These are phyloP conservation scores for Euura saliciscinereae DNA, from an alignment of 1,140 invertebrate genomes.

Conservation along the genomic window DNA sequence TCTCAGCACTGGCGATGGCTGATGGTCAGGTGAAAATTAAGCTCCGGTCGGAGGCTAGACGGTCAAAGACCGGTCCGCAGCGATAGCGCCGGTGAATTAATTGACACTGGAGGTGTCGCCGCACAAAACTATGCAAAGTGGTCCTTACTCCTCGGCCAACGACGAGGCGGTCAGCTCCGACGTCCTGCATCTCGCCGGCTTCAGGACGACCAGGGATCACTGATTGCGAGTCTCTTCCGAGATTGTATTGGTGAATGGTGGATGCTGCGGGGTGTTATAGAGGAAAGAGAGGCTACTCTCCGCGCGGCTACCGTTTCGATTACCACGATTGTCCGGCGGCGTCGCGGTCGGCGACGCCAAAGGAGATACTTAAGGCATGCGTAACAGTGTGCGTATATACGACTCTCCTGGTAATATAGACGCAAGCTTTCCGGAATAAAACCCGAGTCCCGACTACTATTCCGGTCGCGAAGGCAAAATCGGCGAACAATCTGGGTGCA, in stretches of 20 bases:
- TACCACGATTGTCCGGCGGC: slow-evolving; percentile 2
- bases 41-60: neutral
- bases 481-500: too few relatives aligned
- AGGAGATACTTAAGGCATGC: neutral
- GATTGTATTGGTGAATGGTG: neutral
- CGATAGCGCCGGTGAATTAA: slow-evolving; percentile 2
- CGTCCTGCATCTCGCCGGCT: neutral
- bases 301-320: slow-evolving; percentile 2
- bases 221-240: too few relatives aligned
- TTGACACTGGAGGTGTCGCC: slow-evolving; percentile 6
- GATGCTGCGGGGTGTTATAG: neutral
- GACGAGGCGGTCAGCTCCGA: neutral
- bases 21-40: neutral
- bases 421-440: neutral
- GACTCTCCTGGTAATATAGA: neutral
- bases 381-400: neutral
- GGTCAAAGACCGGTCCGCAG: neutral
- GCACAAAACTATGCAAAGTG: slow-evolving; percentile 7
- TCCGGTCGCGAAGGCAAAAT: too few relatives aligned
- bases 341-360: neutral
- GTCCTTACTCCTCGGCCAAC: neutral
- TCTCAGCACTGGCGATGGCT: too few relatives aligned
- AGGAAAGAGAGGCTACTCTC: neutral
- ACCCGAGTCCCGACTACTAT: neutral
- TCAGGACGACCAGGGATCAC: neutral